A percentile compares a stretch with the other conserved stretches of the same genome.
These are phyloP conservation scores for Andrena praecox DNA, from an alignment of 2,888 invertebrate genomes.

Conservation along the genomic window DNA sequence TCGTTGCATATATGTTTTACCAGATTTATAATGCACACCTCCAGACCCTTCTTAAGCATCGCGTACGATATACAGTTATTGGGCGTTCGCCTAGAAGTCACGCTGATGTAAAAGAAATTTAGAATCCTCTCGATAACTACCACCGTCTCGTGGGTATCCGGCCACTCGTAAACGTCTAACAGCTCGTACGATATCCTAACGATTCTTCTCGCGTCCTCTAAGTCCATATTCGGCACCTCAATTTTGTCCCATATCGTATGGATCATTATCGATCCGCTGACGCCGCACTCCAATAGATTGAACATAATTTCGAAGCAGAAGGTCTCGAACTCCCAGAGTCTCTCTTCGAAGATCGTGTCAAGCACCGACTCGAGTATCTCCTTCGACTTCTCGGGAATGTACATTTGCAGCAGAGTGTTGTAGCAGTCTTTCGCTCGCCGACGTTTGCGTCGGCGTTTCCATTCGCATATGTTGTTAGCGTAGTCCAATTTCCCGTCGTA, in stretches of 20 bases:
- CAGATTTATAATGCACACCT: slow-evolving; percentile 86
- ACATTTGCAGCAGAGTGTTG: slow-evolving; percentile 70
- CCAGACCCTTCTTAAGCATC: slow-evolving; percentile 86
- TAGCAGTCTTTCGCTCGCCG: slow-evolving; percentile 73
- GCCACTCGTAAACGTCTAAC: slow-evolving; percentile 85
- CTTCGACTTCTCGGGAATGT: slow-evolving; percentile 77
- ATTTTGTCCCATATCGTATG: slow-evolving; percentile 73
- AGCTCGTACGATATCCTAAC: slow-evolving; percentile 86
- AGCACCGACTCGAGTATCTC: slow-evolving; percentile 81
- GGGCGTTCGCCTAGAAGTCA: slow-evolving; percentile 71
- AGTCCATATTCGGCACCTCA: slow-evolving; percentile 74
- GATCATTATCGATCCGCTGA: slow-evolving; percentile 65
- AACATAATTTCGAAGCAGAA: slow-evolving; percentile 81
- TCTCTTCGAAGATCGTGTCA: slow-evolving; percentile 81
- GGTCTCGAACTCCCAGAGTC: slow-evolving; percentile 84
- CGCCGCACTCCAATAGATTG: slow-evolving; percentile 75
- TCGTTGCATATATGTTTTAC: slow-evolving; percentile 85
- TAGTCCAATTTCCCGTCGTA: slow-evolving; percentile 65
- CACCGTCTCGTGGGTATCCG: slow-evolving; percentile 84
- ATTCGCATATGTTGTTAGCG: slow-evolving; percentile 61
- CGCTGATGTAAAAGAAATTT: slow-evolving; percentile 85
- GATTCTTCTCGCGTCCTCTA: slow-evolving; percentile 84
- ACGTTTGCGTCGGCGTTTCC: slow-evolving; percentile 72
- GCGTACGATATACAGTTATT: slow-evolving; percentile 77
- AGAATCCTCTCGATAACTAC: slow-evolving; percentile 85